Base-by-base conservation (phyloP, 2,888 invertebrate species). In the Carpatolechia fugitivella region DNA sequence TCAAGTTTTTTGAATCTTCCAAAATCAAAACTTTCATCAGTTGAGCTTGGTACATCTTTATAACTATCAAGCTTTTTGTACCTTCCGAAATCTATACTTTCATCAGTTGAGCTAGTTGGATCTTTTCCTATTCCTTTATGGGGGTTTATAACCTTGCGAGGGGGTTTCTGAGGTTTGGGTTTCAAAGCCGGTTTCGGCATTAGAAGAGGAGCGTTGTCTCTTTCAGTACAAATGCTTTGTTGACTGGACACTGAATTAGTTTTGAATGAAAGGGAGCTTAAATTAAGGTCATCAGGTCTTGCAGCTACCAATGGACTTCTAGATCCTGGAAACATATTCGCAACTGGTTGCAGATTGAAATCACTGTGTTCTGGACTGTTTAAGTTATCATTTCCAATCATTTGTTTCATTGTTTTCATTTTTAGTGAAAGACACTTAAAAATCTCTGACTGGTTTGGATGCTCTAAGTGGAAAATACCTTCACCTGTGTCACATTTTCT, bases 391-490 rank as follows among this genome's bases (percentile, higher is more conserved):
- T 92, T 93, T n/a, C 92, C 94, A 58, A 96, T 91, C 66, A 95
- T 88, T 76, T 96, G 95, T 74, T 96, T 96, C 96, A 96, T 96
- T 0, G 93, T 95, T 74, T 95, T 95, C 95, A 96, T 96, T 82
- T 95, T 96, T 4, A 94, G 91, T 8, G 95, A 94, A 65, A 96
- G 91, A 72, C 95, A 96, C 60, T 95, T 93, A 62, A 93, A 96
- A 62, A 96, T 95, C 77, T 96, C 96, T 64, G 95, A 94, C 60
- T 95, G 95, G 76, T 95, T 95, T 40, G 93, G 92, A 74, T 96
- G 95, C 72, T 96, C 95, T 57, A 96, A 81, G 56, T 93, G 94
- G 69, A 96, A 96, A 3, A 93, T 93, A 0, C 96, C 96, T 83
- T 96, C 96, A 0, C 96, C 96, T 0, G 96, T 95, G 63, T 94